Base-by-base conservation (phyloP, 1,140 invertebrate species). In the Pogonognathellus flavescens region DNA sequence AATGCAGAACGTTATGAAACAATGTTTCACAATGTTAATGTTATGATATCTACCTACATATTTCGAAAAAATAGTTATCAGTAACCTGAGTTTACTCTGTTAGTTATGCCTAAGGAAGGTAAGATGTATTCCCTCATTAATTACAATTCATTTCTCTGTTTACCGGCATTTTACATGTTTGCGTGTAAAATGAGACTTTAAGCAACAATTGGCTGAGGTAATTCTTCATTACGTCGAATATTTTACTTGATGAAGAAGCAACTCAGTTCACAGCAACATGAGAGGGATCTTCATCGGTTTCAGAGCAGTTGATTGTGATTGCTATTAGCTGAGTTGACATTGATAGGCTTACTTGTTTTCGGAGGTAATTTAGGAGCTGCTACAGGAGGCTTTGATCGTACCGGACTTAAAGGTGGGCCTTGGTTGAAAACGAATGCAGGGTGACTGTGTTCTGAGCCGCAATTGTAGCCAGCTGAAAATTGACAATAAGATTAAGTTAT, bases 341-440 rank as follows among this genome's bases (percentile, higher is more conserved):
- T 60, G 18, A 83, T 49, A 53, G 70, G 53, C 59, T 82, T 87
- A 52, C 11, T 81, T 55, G 85, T 50, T 83, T 87, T 87, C n/a
- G 87, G 87, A 59, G 87, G 87, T 84, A 87, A 72, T 82, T 87
- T 86, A 14, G 87, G 87, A 80, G 87, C 57, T 76, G 84, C 70
- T 76, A 31, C 16, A 10, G 83, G 83, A 53, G 49, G 59, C 25
- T 22, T 66, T 18, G 83, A 31, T 55, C 49, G 11, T 0, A 70
- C 41, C 14, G 70, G 70, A 76, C 70, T 76, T 57, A 57, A n/a
- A 0, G 25, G 70, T 8, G 70, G 70, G 5, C 31, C 31, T 41
- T 76, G 60, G n/a, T 20, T 66, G 59, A 72, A 80, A 85, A 80
- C 70, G 80, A 80, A 80, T 60, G 84, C 70, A 53, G 31, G 70